phyloP scores from a whole-genome alignment of 2,797 vertebrate genomes.

The Pygocentrus nattereri region DNA sequence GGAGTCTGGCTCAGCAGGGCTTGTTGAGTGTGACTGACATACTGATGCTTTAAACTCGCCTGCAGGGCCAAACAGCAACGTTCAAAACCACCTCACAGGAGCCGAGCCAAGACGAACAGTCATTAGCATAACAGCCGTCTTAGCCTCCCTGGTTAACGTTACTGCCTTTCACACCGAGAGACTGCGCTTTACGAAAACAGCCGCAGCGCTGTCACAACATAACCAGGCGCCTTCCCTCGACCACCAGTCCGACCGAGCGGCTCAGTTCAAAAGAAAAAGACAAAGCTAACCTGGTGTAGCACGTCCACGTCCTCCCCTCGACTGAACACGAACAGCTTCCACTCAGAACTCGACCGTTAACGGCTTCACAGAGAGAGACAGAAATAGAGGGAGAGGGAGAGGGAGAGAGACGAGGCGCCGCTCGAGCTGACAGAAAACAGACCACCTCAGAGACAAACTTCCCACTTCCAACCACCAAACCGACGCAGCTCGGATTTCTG shows the following conservation, averaged over 20 bases:
- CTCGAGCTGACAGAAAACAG: slow-evolving; percentile 16
- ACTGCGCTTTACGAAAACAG: neutral
- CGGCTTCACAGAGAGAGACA: neutral
- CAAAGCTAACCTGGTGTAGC: neutral
- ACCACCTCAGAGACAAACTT: slow-evolving; percentile 20
- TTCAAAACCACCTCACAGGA: neutral
- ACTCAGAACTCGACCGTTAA: neutral
- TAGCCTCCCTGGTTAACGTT: no score
- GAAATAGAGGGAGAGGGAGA: no score
- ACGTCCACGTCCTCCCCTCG: neutral
- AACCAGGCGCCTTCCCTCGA: neutral
- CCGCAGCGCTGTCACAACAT: slow-evolving; percentile 18
- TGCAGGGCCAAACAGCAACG: neutral
- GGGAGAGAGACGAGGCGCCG: neutral
- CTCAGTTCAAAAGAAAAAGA: neutral
- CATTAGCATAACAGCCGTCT: neutral
- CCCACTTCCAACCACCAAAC: neutral
- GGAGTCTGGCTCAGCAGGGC: neutral
- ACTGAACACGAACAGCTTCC: neutral
- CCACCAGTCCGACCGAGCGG: no score
- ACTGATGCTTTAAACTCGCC: slow-evolving; percentile 6
- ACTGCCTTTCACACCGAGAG: neutral
- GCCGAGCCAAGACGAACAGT: neutral
- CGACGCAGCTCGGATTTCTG: neutral
- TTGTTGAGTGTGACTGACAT: neutral